Evolutionary conservation across 2,113 vertebrate species (phyloP), one percentile per base, ranked within the genome.

Genomic region (Butorides virescens): DNA sequence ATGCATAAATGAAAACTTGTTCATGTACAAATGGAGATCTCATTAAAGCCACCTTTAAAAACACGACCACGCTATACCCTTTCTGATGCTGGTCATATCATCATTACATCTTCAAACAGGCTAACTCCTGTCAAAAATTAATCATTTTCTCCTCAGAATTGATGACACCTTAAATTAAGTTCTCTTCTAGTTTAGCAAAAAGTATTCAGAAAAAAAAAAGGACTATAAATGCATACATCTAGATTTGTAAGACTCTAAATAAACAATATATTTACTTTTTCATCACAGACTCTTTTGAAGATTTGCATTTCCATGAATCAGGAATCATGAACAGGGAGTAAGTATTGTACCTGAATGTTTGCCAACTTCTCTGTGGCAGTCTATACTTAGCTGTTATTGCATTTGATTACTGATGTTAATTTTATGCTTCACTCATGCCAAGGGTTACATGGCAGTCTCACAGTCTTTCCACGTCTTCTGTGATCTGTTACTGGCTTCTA

Each of bases 271-370:
- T 75, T 61, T 84, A 39, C 17, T 87, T 90, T 89, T 78, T 82
- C 37, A 50, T 59, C 37, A 58, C 77, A 97, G 92, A 21, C 7
- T 30, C 9, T 67, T 68, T 17, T 70, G 89, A 91, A 82, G 67
- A 62, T 90, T 81, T 85, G 19, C 66, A 70, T 87, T 91, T 85
- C 37, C 26, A 5, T 39, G 42, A 86, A 20, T 58, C 53, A 70
- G 53, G 50, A 88, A 86, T 55, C 55, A 88, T 97, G 95, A 91
- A 79, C 73, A 91, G 68, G 20, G 58, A 91, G 95, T 95, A 93
- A 97, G 89, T 95, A 86, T 42, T 50, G 10, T 32, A 39, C 7
- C 56, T 65, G n/a, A 68, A 66, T 30, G 10, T 76, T 68, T 92
- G 22, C 53, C 68, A 81, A 0, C 3, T 39, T 72, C 65, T 77